A percentile compares a stretch with the other conserved stretches of the same genome.
These are phyloP conservation scores for Sacculina carcini DNA, from an alignment of 2,888 invertebrate species.

Conservation along the genomic window DNA sequence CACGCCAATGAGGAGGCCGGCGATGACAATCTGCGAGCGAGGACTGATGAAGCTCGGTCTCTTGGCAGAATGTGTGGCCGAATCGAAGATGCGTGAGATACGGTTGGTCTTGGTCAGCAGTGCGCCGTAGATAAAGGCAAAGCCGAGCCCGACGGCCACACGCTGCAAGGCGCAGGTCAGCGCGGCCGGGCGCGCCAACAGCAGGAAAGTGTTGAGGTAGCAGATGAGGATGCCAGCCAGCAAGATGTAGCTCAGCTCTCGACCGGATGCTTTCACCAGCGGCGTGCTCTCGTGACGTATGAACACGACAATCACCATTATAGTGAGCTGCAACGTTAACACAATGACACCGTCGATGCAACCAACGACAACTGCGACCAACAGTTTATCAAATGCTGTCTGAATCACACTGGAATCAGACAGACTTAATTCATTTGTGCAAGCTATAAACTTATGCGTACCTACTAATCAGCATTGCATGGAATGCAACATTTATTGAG, in stretches of 20 bases:
- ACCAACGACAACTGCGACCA: too few relatives aligned
- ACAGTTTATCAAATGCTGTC: too few relatives aligned
- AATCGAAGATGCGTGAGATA: slow-evolving; percentile 34
- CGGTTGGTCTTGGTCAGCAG: slow-evolving; percentile 37
- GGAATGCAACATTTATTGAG: too few relatives aligned
- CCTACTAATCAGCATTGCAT: too few relatives aligned
- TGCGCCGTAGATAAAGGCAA: slow-evolving; percentile 35
- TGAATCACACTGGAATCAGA: too few relatives aligned
- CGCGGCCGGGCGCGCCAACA: slow-evolving; percentile 30
- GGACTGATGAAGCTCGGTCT: slow-evolving; percentile 37
- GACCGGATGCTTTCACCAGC: slow-evolving; percentile 26
- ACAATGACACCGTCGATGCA: background rate
- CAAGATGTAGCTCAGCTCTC: slow-evolving; percentile 35
- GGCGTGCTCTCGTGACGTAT: slow-evolving; percentile 36
- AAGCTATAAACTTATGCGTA: too few relatives aligned
- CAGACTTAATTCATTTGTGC: too few relatives aligned
- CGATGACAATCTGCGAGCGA: slow-evolving; percentile 33
- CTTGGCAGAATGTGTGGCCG: slow-evolving; percentile 32
- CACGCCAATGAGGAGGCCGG: slow-evolving; percentile 28
- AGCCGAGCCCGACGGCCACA: slow-evolving; percentile 36
- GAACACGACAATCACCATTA: slow-evolving; percentile 32
- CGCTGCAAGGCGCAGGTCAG: slow-evolving; percentile 25
- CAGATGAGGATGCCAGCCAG: slow-evolving; percentile 33
- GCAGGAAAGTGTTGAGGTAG: slow-evolving; percentile 33
- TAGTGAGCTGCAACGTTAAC: slow-evolving; percentile 27